Conservation (phyloP, 1,140 invertebrate species). For the Palaemon carinicauda region DNA sequence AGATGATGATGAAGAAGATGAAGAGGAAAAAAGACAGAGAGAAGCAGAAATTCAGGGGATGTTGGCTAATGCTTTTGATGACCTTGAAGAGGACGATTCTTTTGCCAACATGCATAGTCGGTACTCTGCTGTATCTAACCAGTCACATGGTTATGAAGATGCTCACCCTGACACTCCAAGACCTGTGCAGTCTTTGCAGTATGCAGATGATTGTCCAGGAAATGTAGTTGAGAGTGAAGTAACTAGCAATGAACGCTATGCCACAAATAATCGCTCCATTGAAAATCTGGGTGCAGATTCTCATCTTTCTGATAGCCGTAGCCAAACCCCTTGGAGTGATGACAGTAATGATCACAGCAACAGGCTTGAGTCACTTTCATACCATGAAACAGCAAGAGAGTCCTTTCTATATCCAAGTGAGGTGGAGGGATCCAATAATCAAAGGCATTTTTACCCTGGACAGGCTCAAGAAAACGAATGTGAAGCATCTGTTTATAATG, state of each 20-base stretch:
- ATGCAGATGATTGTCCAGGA: no score
- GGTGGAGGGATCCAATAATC: background rate
- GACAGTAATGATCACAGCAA: conserved; percentile 23
- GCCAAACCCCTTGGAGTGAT: conserved; percentile 41
- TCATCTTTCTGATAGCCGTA: background rate
- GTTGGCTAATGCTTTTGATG: conserved; percentile 51
- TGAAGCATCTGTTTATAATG: no score
- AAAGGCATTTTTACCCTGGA: background rate
- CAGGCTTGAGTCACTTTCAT: conserved; percentile 3
- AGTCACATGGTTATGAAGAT: background rate
- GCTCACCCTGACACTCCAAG: no score
- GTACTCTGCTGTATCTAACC: background rate
- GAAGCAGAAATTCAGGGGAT: conserved; percentile 40
- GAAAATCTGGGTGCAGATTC: background rate
- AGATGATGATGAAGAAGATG: conserved; percentile 25
- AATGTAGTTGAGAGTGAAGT: no score
- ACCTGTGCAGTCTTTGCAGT: no score
- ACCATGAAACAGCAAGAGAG: background rate
- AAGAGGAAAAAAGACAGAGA: conserved; percentile 14
- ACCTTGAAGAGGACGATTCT: conserved; percentile 51
- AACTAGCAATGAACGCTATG: no score
- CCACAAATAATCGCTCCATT: no score
- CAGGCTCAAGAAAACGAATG: background rate
- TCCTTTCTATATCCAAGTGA: background rate
- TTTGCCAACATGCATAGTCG: conserved; percentile 7